Percentiles rank a stretch among this genome's conserved stretches.
These are phyloP conservation scores for Limenitis camilla DNA, from an alignment of 2,888 invertebrate species.

Conservation along the genomic window DNA sequence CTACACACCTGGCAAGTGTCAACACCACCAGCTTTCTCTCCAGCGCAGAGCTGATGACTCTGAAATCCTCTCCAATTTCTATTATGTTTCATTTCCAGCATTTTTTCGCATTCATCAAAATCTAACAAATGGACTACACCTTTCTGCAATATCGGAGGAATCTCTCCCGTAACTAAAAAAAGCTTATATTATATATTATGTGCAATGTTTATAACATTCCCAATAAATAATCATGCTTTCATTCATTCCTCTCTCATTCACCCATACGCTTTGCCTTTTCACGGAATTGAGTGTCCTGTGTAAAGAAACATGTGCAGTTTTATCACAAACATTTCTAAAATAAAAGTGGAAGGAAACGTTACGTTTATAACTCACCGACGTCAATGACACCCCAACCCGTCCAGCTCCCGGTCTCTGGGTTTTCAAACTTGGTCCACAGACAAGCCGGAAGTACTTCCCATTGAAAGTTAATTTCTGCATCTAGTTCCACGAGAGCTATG, in stretches of 20 bases:
- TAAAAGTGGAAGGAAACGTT: no score
- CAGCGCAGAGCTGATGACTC: slow-evolving; percentile 31
- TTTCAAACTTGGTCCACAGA: slow-evolving; percentile 24
- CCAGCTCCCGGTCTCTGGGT: slow-evolving; percentile 14
- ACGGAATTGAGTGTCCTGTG: no score
- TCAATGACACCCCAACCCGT: slow-evolving; percentile 36
- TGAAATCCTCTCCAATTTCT: slow-evolving; percentile 28
- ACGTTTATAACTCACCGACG: slow-evolving; percentile 22
- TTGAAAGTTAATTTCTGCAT: slow-evolving; percentile 19
- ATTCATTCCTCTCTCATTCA: no score
- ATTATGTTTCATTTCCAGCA: slow-evolving; percentile 19
- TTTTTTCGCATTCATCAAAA: slow-evolving; percentile 19
- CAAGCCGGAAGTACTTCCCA: slow-evolving; percentile 30
- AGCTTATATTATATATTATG: not conserved
- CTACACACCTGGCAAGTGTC: slow-evolving; percentile 32
- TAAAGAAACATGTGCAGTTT: no score
- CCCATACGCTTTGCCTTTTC: no score
- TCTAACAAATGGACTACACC: slow-evolving; percentile 26
- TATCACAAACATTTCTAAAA: no score
- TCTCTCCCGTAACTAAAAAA: slow-evolving; percentile 5
- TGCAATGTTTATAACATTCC: no score
- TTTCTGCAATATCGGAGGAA: slow-evolving; percentile 21
- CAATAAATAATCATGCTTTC: no score
- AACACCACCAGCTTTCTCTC: slow-evolving; percentile 26
- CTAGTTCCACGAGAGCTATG: slow-evolving; percentile 30